Evolutionary conservation across 2,888 invertebrate genomes (phyloP), one percentile per base, ranked within the genome.

Genomic region (Campoplex capitator): DNA sequence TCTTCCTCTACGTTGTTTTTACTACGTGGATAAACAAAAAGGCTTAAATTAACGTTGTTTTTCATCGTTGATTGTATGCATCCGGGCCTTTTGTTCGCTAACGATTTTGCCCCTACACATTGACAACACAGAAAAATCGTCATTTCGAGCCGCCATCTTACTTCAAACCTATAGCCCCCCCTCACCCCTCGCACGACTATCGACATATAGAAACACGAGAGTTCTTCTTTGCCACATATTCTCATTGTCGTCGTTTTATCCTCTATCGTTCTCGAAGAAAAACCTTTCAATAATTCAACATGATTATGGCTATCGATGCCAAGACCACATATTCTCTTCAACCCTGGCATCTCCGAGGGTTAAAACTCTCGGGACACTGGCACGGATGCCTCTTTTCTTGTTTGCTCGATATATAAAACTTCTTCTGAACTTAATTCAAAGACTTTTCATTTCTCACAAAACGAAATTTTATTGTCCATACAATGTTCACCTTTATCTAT

Each of bases 231-330:
- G 42, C n/a, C 0, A 35, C 83, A 70, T 51, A 48, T 28, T 45
- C n/a, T 51, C 77, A 45, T 45, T 23, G 77, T 32, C 81, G 76
- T 78, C 75, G 73, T 67, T 28, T 56, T 84, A 42, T 71, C 45
- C 62, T 48, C 18, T 54, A 58, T 23, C 62, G 51, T 68, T 71
- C 67, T 45, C 35, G 23, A 73, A 67, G 88, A 86, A 87, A 91
- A 88, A 87, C 86, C 62, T 38, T 79, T 92, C 56, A 92, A 92
- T 92, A 88, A 92, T 92, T 92, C 88, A 92, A 67, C 56, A 68
- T 67, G 70, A 84, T 73, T 51, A 76, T 75, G 75, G 75, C 84
- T 88, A 88, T 88, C 77, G 88, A 88, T 88, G 88, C 88, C 89
- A 88, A 88, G 86, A 88, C 70, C 85, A 84, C 65, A 73, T 32